phyloP scores from a whole-genome alignment of 2,797 vertebrate species.

The Eulemur mongoz region DNA sequence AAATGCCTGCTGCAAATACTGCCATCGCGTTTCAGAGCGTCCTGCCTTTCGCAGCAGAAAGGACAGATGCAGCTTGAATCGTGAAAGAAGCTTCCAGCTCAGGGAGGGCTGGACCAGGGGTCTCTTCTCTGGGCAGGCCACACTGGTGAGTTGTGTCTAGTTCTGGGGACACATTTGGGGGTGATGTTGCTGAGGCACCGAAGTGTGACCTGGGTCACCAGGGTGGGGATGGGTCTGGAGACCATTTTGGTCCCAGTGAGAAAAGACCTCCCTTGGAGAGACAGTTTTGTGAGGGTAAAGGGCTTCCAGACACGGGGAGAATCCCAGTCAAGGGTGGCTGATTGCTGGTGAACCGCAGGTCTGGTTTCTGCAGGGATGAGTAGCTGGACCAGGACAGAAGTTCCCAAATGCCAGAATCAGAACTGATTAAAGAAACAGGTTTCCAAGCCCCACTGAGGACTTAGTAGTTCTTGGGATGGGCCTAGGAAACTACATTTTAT shows the following conservation, averaged over 20 bases:
- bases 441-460: background rate
- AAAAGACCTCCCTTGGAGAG: background rate
- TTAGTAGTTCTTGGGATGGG: background rate
- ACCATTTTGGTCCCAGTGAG: background rate
- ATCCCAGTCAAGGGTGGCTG: background rate
- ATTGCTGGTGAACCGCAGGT: background rate
- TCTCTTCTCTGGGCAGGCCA: background rate
- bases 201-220: background rate
- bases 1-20: background rate
- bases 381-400: background rate
- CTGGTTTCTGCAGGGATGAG: background rate
- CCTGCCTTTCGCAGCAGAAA: background rate
- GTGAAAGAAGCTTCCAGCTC: background rate
- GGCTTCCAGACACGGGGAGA: background rate
- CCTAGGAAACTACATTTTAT: background rate
- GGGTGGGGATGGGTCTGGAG: background rate
- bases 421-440: background rate
- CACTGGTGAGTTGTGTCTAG: background rate
- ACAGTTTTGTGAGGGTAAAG: background rate
- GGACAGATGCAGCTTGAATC: background rate
- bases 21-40: background rate
- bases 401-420: background rate
- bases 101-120: too few relatives aligned
- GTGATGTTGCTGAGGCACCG: background rate
- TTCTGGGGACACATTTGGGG: rapidly evolving